Evolutionary conservation across 2,797 vertebrate species (phyloP), one percentile per base, ranked within the genome.

Genomic region (Miichthys miiuy): DNA sequence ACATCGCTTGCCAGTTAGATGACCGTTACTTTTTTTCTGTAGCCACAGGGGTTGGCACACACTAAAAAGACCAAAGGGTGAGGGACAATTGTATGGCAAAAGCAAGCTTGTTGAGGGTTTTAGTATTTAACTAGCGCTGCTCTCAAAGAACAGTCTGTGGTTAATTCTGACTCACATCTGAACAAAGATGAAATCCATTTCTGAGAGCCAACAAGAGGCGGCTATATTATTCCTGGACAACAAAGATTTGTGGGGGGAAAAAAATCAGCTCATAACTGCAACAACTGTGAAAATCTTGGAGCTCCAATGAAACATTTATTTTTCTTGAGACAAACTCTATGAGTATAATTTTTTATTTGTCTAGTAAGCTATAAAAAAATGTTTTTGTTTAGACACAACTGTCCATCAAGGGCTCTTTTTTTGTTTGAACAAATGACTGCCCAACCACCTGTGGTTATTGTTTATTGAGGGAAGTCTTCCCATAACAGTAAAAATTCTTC

Each of bases 391-490:
- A 6, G 41, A 71, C 75, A 77, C 50, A 78, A 75, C 52, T 65
- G 68, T 69, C 55, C 27, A 75, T 84, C 47, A 83, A 72, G 65
- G 38, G 23, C 56, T 66, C 9, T 3, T 55, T 76, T 76, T 64
- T 72, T 63, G 69, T 79, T 71, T 66, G 42, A 10, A 82, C 57
- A 81, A 80, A 88, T 73, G 85, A 82, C 64, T 77, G 61, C 41
- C 65, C 50, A 87, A 77, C 81, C 91, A 93, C 82, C 89, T 91
- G 85, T 69, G 83, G 84, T 81, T 82, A 83, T 82, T 86, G 88
- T 89, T 87, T 89, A 91, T 70, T 76, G 65, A 88, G 73, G 69
- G 66, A 84, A 81, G 82, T 78, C 55, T 88, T 86, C 68, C 46
- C 77, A 89, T 85, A 86, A 83, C 69, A 85, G 84, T 78, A 82